Percentiles rank a stretch among this genome's conserved stretches.
Evolutionary conservation across 2,888 invertebrate species (phyloP).

Genomic region (Drosophila peninsularis): DNA sequence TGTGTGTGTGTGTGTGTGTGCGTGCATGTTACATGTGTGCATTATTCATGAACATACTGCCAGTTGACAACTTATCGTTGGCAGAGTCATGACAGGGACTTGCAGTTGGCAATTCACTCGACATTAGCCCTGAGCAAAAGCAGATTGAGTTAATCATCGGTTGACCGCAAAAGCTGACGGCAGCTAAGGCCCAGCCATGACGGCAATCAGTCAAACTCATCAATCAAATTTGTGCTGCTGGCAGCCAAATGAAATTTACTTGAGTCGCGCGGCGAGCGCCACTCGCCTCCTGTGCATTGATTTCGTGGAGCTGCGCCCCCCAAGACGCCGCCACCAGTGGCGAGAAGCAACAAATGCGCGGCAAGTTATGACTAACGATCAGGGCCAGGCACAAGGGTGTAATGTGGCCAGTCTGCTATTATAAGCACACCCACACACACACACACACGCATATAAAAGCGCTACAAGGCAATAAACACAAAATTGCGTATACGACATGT

Average conservation of each 20-base stretch:
- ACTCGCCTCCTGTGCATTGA: constrained; percentile 35
- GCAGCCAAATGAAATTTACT: constrained; percentile 42
- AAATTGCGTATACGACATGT: constrained; percentile 71
- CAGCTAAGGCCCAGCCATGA: constrained; percentile 25
- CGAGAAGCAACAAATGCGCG: constrained; percentile 49
- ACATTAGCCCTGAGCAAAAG: constrained; percentile 47
- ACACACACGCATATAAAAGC: constrained; percentile 45
- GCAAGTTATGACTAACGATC: constrained; percentile 46
- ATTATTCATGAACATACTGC: constrained; percentile 63
- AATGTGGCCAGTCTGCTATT: constrained; percentile 30
- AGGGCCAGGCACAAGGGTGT: constrained; percentile 11
- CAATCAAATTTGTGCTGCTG: constrained; percentile 59
- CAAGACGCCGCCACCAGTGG: constrained; percentile 5
- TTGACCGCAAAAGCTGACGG: constrained; percentile 46
- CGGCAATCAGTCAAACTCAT: constrained; percentile 64
- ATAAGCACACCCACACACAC: not conserved
- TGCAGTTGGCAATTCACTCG: constrained; percentile 48
- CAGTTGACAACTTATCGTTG: constrained; percentile 59
- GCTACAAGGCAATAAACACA: constrained; percentile 68
- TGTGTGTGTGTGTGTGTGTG: constrained; percentile 1
- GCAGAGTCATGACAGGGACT: constrained; percentile 33
- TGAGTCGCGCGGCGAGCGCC: constrained; percentile 20
- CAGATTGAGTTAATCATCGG: constrained; percentile 72
- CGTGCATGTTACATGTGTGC: constrained; percentile 37
- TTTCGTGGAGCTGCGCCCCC: constrained; percentile 19